Base-by-base conservation (phyloP, 2,113 vertebrate species). In the Saguinus imperator region DNA sequence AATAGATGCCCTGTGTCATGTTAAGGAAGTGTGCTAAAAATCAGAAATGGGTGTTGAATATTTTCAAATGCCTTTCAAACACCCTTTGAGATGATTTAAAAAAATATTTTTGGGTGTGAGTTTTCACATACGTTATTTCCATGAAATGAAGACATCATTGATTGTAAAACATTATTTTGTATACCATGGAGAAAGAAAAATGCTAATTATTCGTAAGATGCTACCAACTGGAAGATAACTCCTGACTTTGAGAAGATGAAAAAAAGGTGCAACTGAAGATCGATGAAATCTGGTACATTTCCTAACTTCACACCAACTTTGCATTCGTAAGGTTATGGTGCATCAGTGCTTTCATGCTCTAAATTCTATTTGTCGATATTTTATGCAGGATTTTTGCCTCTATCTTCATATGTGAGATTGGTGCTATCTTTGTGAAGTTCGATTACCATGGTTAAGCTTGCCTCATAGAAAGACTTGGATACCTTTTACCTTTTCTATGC, bases 1-100 rank as follows among this genome's bases (percentile, higher is more conserved):
- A n/a, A 85, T 17, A 10, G 13, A 43, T 2, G 21, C 12, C 20
- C 27, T 4, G 32, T 52, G 21, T 80, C 55, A 48, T 12, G 23
- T 1, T 35, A 61, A 77, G 73, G 25, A 57, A 45, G 43, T 18
- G 1, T 23, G 50, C 35, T 82, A 50, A 52, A 92, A 82, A 29
- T 35, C 79, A 68, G 80, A 45, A 75, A n/a, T 23, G n/a, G 37
- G 27, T 94, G 58, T n/a, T 48, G 61, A 70, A 23, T 93, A 73
- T 73, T 58, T 86, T 77, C 87, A 92, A 64, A 96, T 91, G 91
- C 88, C 96, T 92, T 97, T 90, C 68, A 81, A 66, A 87, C 55
- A 72, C 52, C 75, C 81, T 76, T 57, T 7, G 6, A 83, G 61
- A 94, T 48, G 66, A 86, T 77, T 86, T 40, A n/a, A 23, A 58